Base-by-base conservation (phyloP, 1,140 invertebrate genomes). In the Pseudomyrmex gracilis region DNA sequence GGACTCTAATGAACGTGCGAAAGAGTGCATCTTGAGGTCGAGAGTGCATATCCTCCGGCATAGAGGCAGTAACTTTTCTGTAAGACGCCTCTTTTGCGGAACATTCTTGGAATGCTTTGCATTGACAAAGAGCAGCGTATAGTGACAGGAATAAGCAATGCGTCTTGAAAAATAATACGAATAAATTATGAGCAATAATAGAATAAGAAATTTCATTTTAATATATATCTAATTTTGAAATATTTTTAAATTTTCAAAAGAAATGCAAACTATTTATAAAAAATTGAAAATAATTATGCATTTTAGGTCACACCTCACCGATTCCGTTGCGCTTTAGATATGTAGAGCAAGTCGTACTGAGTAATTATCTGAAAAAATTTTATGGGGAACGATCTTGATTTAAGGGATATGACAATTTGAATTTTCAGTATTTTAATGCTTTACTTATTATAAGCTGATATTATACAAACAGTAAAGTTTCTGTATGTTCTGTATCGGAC, bases 1-100 rank as follows among this genome's bases (percentile, higher is more conserved):
- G 78, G 87, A 83, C 92, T 84, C 92, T 94, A 94, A 94, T 93
- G 92, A 94, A 94, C 90, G 88, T 88, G 85, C 60, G 73, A 87
- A 76, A 85, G 60, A 85, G 77, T 89, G 76, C 80, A 90, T 90
- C 92, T 92, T 92, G 90, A 90, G 91, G 90, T 90, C 90, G 77
- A 89, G 88, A 93, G 92, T 92, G 84, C 80, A 87, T 70, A 89
- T 87, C 88, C 87, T 92, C 92, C 85, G 66, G 86, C 47, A 68
- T 5, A 76, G 55, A 61, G 84, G 45, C 85, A 83, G 82, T 90
- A 89, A 86, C 85, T 80, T 85, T 58, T 80, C 82, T n/a, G 58
- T 68, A 82, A 89, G 85, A 71, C 22, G 20, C 34, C 3, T 3
- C 20, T 70, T 78, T 70, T 58, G 3, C 20, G 4, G n/a, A 67